Conservation (phyloP, 2,797 vertebrate species). For the Steatocranus sp. region DNA sequence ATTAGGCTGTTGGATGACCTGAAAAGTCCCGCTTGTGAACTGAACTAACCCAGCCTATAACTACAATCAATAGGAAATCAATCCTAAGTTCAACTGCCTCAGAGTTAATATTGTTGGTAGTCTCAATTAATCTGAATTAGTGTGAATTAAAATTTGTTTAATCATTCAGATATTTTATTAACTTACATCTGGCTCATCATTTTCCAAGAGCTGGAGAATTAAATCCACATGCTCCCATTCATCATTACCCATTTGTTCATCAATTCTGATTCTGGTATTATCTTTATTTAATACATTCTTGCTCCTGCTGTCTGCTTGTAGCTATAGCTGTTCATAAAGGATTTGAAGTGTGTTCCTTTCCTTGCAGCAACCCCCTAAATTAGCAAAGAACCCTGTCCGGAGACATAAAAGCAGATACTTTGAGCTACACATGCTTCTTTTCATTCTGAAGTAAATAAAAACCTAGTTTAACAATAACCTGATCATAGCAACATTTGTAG, state of each 20-base stretch:
- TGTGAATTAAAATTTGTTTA: background rate
- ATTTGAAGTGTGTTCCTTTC: background rate
- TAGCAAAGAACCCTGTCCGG: background rate
- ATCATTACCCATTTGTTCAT: background rate
- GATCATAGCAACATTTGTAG: background rate
- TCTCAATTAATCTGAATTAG: background rate
- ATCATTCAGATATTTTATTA: background rate
- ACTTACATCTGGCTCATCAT: background rate
- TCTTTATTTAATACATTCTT: background rate
- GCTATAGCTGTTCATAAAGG: background rate
- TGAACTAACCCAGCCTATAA: background rate
- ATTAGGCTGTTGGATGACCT: background rate
- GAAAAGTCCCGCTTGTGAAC: background rate
- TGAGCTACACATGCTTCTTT: background rate
- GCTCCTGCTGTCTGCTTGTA: background rate
- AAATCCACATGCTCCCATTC: background rate
- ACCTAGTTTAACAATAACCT: background rate
- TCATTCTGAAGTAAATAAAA: background rate
- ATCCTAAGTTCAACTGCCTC: background rate
- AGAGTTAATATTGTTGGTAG: background rate
- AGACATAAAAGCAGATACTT: background rate
- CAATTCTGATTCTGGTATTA: background rate
- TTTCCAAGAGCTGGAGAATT: background rate
- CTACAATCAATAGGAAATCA: background rate
- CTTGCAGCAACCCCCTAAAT: background rate